These are phyloP conservation scores for Ictalurus furcatus DNA, from an alignment of 2,113 vertebrate species.

Conservation along the genomic window DNA sequence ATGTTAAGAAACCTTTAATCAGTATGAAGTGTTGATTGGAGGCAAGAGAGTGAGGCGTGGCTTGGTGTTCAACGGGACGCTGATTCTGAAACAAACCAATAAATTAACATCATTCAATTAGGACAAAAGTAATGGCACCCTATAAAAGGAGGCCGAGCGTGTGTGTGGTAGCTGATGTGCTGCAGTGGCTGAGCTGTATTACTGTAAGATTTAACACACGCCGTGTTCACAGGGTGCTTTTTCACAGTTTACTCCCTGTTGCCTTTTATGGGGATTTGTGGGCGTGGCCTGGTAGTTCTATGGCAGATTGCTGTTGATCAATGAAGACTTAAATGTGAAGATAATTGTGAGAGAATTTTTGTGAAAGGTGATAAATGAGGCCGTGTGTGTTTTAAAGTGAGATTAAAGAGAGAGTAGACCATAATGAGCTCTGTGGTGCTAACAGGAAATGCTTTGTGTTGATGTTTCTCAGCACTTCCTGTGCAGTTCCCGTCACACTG, in stretches of 20 bases:
- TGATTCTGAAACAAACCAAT: not conserved
- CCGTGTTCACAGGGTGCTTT: not conserved
- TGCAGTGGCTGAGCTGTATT: slow-evolving; percentile 1
- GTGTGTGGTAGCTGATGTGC: not conserved
- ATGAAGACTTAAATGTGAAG: not conserved
- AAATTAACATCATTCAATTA: not conserved
- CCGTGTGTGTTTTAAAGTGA: not conserved
- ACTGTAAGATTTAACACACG: not conserved
- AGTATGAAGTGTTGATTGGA: not conserved
- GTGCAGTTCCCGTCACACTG: not conserved
- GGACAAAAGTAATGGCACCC: not conserved
- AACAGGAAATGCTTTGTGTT: slow-evolving; percentile 34
- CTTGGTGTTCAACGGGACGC: not conserved
- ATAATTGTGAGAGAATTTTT: not conserved
- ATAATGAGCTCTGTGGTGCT: not conserved
- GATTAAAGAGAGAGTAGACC: not conserved
- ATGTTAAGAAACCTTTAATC: not conserved
- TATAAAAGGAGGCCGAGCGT: not conserved
- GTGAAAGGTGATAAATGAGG: not conserved
- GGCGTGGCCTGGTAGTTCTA: not conserved
- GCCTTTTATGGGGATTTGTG: not conserved
- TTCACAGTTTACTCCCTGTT: not conserved
- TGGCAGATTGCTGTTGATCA: not conserved
- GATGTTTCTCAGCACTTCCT: slow-evolving; percentile 10
- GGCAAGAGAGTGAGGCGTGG: not conserved